phyloP scores from a whole-genome alignment of 1,140 invertebrate genomes.

The Drosophila ogumai region DNA sequence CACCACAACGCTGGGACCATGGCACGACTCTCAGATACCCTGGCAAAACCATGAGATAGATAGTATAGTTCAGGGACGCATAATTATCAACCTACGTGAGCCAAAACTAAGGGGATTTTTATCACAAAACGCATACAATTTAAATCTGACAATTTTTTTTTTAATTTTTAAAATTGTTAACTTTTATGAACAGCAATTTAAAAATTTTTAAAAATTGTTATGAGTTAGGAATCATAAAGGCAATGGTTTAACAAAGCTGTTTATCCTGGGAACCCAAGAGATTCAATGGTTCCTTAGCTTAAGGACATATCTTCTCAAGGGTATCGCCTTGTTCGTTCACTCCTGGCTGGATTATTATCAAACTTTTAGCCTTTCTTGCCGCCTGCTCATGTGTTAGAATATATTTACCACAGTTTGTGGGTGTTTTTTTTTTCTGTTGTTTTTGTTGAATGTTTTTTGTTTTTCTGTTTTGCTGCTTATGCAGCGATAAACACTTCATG shows the following conservation, averaged over 20 bases:
- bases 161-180: neutral
- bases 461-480: slow-evolving; percentile 47
- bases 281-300: neutral
- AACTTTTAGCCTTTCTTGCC: slow-evolving; percentile 21
- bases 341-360: neutral
- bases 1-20: neutral
- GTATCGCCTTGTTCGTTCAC: slow-evolving; percentile 7
- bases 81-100: neutral
- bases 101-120: neutral
- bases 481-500: slow-evolving; percentile 82
- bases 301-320: neutral
- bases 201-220: no score
- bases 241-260: no score
- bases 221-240: no score
- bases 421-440: slow-evolving; percentile 51
- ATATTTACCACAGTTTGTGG: slow-evolving; percentile 68
- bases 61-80: neutral
- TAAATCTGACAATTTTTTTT: neutral
- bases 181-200: no score
- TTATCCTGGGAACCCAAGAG: no score
- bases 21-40: slow-evolving; percentile 35
- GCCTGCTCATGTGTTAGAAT: slow-evolving; percentile 44
- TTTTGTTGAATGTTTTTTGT: slow-evolving; percentile 2
- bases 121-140: neutral
- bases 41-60: slow-evolving; percentile 13